phyloP scores from a whole-genome alignment of 1,140 invertebrate genomes.

The Streblospio benedicti region DNA sequence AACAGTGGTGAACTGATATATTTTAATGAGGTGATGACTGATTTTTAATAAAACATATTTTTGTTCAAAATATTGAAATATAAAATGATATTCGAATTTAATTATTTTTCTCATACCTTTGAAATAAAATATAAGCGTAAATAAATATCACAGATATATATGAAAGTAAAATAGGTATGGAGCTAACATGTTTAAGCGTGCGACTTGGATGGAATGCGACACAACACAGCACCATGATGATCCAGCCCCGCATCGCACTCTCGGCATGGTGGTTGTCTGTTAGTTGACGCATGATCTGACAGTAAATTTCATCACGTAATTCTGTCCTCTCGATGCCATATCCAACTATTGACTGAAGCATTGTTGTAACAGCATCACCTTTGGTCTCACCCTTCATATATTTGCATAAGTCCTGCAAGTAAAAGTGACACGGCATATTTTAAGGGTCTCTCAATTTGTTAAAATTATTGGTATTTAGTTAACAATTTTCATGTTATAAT shows the following conservation, averaged over 20 bases:
- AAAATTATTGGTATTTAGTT: neutral
- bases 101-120: too few species aligned
- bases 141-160: neutral
- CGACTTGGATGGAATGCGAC: constrained; percentile 89
- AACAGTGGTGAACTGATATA: too few species aligned
- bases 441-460: neutral
- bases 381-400: constrained; percentile 95
- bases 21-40: too few species aligned
- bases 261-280: constrained; percentile 82
- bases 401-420: constrained; percentile 77
- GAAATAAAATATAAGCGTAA: too few species aligned
- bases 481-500: neutral
- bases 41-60: too few species aligned
- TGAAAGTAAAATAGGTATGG: neutral
- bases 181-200: constrained; percentile 57
- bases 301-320: constrained; percentile 92
- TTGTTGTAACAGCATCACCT: constrained; percentile 79
- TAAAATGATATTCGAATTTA: too few species aligned
- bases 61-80: too few species aligned
- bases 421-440: neutral
- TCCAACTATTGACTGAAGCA: constrained; percentile 94
- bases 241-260: constrained; percentile 67
- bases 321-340: constrained; percentile 87
- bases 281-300: constrained; percentile 96
- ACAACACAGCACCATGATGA: constrained; percentile 75